Base-by-base conservation (phyloP, 2,113 vertebrate genomes). In the Camelus bactrianus region DNA sequence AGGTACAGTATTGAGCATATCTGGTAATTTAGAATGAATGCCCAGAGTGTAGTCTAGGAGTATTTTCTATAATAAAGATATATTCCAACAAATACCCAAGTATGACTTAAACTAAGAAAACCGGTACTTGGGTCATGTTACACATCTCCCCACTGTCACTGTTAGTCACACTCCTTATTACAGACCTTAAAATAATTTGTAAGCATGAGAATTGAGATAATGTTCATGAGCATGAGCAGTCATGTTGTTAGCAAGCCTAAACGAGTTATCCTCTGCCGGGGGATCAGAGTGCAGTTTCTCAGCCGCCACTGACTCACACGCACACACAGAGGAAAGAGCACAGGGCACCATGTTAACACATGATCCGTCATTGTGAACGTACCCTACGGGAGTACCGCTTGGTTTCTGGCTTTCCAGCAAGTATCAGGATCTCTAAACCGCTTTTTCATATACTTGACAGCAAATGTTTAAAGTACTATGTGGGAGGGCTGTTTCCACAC, bases 361-460 rank as follows among this genome's bases (percentile, higher is more conserved):
- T 48, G 67, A 73, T 52, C 77, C 20, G 0, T 94, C 67, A 2
- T 3, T 88, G 24, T 32, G 52, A 75, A 93, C 80, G 77, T 89
- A n/a, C 42, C 80, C 72, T 3, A 6, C 91, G 93, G 72, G 56
- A 50, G 28, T 54, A 48, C 32, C 1, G 0, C 54, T 76, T 92
- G 69, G 46, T 86, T 80, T 93, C 75, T 92, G 90, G 64, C 82
- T 91, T 96, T 91, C 77, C 69, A 94, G 72, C 83, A 90, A 93
- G 62, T 38, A 35, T 58, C 19, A 30, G 81, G 60, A 48, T 93
- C 85, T 62, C 64, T 38, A 77, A 60, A 87, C 84, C 14, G 8
- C 38, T 87, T 86, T 96, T 95, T 46, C 65, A 17, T 94, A 4
- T 48, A 42, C 58, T 72, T 69, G 69, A 65, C n/a, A 92, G 26